Evolutionary conservation across 2,797 vertebrate genomes (phyloP).

Genomic region (Lithobates sylvaticus): DNA sequence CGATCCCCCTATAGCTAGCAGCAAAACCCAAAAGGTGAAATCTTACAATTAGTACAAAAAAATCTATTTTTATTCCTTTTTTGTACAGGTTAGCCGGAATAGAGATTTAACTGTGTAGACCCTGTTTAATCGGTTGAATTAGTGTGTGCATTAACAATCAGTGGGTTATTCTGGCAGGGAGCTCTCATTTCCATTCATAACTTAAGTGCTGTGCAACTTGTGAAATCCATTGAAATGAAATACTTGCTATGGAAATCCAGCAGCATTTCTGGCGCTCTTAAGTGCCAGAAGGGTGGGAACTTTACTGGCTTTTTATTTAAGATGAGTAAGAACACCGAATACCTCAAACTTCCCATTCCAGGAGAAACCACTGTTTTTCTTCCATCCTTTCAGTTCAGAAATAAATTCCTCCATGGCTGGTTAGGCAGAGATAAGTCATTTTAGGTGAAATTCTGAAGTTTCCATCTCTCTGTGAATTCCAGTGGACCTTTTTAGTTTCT

Average conservation of each 20-base stretch:
- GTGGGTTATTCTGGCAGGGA: conserved; percentile 60
- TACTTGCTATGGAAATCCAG: conserved; percentile 65
- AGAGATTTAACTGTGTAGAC: neutral
- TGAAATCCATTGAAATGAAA: conserved; percentile 69
- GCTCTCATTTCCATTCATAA: conserved; percentile 65
- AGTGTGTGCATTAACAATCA: conserved; percentile 35
- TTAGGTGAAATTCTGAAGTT: conserved; percentile 48
- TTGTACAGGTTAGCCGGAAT: neutral
- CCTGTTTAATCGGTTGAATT: conserved; percentile 21
- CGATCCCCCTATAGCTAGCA: too few relatives aligned
- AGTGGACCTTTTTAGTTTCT: neutral
- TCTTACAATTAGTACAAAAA: neutral
- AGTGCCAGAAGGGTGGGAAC: conserved; percentile 71
- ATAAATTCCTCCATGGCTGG: conserved; percentile 32
- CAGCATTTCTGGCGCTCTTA: conserved; percentile 54
- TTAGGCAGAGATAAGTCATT: conserved; percentile 46
- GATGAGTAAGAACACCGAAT: conserved; percentile 61
- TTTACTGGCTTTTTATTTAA: conserved; percentile 55
- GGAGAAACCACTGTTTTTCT: conserved; percentile 55
- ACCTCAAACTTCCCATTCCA: conserved; percentile 59
- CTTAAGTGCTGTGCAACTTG: conserved; percentile 61
- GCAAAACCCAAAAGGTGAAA: too few relatives aligned
- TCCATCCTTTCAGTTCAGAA: conserved; percentile 35
- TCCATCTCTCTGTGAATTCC: conserved; percentile 6
- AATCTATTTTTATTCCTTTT: neutral